These are phyloP conservation scores for Fragum fragum DNA, from an alignment of 2,888 invertebrate species.

Conservation along the genomic window DNA sequence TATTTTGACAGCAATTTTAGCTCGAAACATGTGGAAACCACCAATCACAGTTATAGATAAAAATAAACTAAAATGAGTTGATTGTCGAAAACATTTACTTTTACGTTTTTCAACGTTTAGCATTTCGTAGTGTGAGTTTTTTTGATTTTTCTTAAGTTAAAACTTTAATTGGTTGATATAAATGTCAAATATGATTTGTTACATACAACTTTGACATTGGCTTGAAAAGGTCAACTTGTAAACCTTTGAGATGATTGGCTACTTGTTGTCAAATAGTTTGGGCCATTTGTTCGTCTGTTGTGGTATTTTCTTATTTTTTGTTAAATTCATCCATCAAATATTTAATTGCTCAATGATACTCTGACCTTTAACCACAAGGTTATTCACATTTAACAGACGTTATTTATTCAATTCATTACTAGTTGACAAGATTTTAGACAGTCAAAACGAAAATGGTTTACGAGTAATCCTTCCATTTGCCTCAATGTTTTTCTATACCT, in stretches of 20 bases:
- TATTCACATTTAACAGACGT: no score
- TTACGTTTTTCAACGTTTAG: background rate
- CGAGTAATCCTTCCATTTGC: no score
- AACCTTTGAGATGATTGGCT: background rate
- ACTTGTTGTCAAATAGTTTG: background rate
- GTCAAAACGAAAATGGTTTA: no score
- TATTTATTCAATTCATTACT: no score
- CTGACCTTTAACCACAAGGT: no score
- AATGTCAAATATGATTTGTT: background rate
- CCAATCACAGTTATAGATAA: background rate
- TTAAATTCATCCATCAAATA: background rate
- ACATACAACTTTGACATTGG: background rate
- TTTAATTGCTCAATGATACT: background rate
- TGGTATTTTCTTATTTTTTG: background rate
- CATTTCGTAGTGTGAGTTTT: background rate
- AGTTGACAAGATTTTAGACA: no score
- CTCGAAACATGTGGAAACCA: background rate
- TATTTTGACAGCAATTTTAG: background rate
- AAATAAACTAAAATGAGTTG: background rate
- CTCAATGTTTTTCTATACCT: no score
- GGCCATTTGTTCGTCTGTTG: background rate
- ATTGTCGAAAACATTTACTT: background rate
- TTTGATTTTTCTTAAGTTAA: background rate
- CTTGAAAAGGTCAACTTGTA: background rate
- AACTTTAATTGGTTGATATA: background rate